Percentiles rank a stretch among this genome's conserved stretches.
Conservation (phyloP, 2,888 invertebrate genomes). For the Cantharis nigra region DNA sequence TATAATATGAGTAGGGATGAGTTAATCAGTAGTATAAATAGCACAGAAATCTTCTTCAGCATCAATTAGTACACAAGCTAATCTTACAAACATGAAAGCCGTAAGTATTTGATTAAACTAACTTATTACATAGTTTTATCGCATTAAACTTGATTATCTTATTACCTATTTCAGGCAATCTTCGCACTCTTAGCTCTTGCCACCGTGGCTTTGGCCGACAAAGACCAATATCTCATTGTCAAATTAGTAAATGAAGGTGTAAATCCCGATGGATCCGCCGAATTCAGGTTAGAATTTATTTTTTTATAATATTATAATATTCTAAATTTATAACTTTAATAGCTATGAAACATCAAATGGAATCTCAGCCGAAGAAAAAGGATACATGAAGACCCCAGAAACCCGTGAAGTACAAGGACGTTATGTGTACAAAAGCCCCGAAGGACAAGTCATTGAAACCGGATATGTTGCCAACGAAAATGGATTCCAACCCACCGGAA, state of each 20-base stretch:
- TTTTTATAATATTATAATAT: neutral
- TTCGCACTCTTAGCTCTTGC: neutral
- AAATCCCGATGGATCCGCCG: neutral
- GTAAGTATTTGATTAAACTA: neutral
- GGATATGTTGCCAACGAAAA: slow-evolving; percentile 70
- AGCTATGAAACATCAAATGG: slow-evolving; percentile 68
- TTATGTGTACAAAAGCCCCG: slow-evolving; percentile 64
- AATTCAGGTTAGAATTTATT: neutral
- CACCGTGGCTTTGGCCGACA: neutral
- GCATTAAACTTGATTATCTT: neutral
- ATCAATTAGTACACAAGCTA: neutral
- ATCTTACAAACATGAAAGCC: neutral
- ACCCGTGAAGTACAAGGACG: slow-evolving; percentile 59
- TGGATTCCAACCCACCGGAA: slow-evolving; percentile 66
- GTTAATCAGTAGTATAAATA: neutral
- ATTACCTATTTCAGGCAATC: neutral
- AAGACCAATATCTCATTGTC: neutral
- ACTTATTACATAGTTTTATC: neutral
- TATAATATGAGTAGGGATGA: neutral
- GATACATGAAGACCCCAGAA: slow-evolving; percentile 58
- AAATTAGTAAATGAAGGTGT: neutral
- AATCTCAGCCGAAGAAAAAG: slow-evolving; percentile 63
- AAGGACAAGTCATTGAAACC: slow-evolving; percentile 63
- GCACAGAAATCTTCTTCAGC: neutral
- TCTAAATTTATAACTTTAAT: slow-evolving; percentile 22